phyloP scores from a whole-genome alignment of 2,888 invertebrate genomes.

The Tanypteryx hageni region DNA sequence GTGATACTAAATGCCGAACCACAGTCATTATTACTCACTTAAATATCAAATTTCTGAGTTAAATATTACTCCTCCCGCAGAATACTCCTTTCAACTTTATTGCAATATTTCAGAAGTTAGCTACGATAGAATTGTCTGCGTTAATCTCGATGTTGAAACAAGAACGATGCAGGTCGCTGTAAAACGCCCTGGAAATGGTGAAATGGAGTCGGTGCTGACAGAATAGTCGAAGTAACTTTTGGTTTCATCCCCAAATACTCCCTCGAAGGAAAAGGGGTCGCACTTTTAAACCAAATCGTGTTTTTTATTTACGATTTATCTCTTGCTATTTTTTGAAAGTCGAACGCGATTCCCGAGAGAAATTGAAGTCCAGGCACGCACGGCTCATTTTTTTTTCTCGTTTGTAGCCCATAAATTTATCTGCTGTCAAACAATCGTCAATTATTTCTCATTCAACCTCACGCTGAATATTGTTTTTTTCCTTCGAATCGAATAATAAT shows the following conservation, averaged over 20 bases:
- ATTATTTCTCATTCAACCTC: background rate
- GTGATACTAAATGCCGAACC: no score
- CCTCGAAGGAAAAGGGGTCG: background rate
- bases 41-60: no score
- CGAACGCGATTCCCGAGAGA: background rate
- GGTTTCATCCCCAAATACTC: background rate
- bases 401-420: background rate
- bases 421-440: conserved; percentile 8
- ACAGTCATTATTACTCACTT: no score
- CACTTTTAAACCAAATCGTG: background rate
- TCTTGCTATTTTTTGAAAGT: background rate
- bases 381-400: background rate
- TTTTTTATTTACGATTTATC: conserved; percentile 10
- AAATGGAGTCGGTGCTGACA: no score
- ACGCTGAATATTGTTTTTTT: background rate
- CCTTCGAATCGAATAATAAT: background rate
- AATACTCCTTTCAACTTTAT: no score
- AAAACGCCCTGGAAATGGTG: no score
- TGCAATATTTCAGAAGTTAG: no score
- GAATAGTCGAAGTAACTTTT: no score
- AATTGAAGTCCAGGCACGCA: background rate
- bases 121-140: no score
- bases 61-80: no score
- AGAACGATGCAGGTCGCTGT: no score
- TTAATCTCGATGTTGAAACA: no score